Percentiles rank a stretch among this genome's conserved stretches.
Evolutionary conservation across 1,140 invertebrate species (phyloP).

Genomic region (Listronotus oregonensis): DNA sequence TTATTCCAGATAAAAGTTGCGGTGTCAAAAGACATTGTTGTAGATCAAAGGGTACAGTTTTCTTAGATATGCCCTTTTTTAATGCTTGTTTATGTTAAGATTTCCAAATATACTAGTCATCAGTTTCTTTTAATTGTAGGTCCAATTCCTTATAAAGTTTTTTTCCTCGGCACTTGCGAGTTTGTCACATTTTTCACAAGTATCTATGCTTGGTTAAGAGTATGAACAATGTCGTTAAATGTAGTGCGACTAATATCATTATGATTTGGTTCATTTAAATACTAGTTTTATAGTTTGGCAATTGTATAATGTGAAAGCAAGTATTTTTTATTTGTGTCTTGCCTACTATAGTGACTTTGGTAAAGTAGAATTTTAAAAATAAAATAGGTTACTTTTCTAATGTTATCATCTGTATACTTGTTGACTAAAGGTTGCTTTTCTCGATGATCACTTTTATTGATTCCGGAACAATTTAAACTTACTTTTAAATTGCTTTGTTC

Average conservation of each 20-base stretch:
- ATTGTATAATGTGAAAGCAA: conserved; percentile 2
- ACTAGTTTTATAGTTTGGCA: conserved; percentile 1
- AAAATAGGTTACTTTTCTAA: background rate
- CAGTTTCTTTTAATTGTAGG: background rate
- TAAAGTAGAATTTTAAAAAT: background rate
- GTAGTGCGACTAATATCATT: background rate
- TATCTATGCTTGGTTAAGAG: background rate
- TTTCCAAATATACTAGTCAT: background rate
- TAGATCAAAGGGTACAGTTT: conserved; percentile 3
- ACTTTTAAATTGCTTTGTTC: background rate
- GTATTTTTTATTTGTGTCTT: background rate
- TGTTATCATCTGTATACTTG: background rate
- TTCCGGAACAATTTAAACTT: background rate
- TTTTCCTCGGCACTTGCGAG: background rate
- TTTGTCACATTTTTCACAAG: background rate
- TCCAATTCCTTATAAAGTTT: background rate
- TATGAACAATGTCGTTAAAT: conserved; percentile 4
- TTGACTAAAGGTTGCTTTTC: background rate
- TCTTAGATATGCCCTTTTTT: background rate
- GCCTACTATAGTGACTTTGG: conserved; percentile 5
- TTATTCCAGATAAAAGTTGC: background rate
- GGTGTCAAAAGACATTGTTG: conserved; percentile 4
- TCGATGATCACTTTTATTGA: background rate
- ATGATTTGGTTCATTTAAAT: background rate
- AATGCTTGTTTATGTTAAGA: background rate